Percentiles rank a stretch among this genome's conserved stretches.
Conservation (phyloP, 2,113 vertebrate species). For the Xyrauchen texanus region DNA sequence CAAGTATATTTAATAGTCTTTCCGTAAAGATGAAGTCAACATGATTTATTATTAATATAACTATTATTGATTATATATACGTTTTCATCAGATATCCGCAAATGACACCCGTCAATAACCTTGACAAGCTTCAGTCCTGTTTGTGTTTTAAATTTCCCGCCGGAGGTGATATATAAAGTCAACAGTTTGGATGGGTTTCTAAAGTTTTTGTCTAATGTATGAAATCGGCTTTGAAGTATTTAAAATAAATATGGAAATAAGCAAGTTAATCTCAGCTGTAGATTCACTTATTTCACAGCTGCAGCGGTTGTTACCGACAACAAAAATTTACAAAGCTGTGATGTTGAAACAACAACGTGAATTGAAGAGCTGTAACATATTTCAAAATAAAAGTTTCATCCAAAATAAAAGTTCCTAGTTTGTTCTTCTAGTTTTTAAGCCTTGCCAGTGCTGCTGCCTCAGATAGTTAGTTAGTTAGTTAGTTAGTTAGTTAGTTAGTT, state of each 20-base stretch:
- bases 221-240: neutral
- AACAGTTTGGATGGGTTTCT: neutral
- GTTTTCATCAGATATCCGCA: neutral
- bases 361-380: neutral
- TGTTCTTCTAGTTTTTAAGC: too few species aligned
- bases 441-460: too few species aligned
- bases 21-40: neutral
- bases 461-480: too few species aligned
- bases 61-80: too few species aligned
- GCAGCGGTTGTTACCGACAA: slow-evolving; percentile 53
- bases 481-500: too few species aligned
- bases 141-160: slow-evolving; percentile 66
- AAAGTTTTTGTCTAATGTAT: neutral
- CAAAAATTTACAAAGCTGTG: slow-evolving; percentile 43
- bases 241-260: neutral
- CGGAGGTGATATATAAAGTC: slow-evolving; percentile 13
- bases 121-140: neutral
- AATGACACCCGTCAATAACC: neutral
- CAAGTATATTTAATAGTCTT: neutral
- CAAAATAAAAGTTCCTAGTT: too few species aligned
- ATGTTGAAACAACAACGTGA: neutral
- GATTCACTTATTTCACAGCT: slow-evolving; percentile 7
- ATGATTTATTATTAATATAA: too few species aligned
- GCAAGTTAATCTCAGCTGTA: neutral
- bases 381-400: slow-evolving; percentile 46